These are phyloP conservation scores for Psittacula derbiana DNA, from an alignment of 2,797 vertebrate genomes.

Conservation along the genomic window DNA sequence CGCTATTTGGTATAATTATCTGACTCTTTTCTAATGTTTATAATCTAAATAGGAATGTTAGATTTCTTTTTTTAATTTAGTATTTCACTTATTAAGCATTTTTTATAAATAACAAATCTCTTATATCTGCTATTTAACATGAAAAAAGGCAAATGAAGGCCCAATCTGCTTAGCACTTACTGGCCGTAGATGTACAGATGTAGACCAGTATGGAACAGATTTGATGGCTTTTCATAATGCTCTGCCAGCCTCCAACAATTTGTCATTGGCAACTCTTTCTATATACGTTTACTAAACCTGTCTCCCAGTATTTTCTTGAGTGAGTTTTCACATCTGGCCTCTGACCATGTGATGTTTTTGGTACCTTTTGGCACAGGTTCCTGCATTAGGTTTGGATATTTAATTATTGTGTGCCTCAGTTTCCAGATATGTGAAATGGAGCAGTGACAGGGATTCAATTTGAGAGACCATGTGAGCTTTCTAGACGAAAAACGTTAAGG, in stretches of 20 bases:
- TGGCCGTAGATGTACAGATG: neutral
- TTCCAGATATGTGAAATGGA: neutral
- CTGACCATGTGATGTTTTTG: neutral
- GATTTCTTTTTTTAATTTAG: neutral
- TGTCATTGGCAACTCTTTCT: neutral
- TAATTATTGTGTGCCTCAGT: neutral
- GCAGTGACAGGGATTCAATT: neutral
- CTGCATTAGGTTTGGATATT: neutral
- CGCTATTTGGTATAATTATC: neutral
- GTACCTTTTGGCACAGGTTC: neutral
- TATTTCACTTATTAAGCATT: neutral
- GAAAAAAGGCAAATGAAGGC: neutral
- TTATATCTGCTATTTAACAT: neutral
- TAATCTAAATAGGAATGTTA: neutral
- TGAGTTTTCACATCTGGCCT: neutral
- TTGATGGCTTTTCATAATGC: neutral
- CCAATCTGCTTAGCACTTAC: neutral
- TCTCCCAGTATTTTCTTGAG: neutral
- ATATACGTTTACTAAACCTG: neutral
- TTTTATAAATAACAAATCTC: neutral
- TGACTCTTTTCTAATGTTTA: neutral
- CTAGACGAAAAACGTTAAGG: neutral
- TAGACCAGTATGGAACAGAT: neutral
- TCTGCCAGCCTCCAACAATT: neutral
- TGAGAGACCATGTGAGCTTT: conserved; percentile 5